Base-by-base conservation (phyloP, 2,113 vertebrate genomes). In the Coregonus clupeaformis region DNA sequence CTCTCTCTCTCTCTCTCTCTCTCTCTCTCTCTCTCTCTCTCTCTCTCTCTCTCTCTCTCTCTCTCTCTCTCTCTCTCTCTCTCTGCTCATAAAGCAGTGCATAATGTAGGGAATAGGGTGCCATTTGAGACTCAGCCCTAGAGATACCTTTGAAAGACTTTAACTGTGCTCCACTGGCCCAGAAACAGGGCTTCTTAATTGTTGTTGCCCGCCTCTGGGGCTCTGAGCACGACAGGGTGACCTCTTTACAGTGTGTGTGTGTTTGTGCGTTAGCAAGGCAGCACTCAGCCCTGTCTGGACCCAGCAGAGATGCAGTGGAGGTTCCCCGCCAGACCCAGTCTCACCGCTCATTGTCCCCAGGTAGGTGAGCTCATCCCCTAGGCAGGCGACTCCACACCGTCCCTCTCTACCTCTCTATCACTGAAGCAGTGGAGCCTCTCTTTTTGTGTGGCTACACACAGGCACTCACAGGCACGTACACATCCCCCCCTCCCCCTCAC, bases 141-240 rank as follows among this genome's bases (percentile, higher is more conserved):
- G 69, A 73, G 79, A 87, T 81, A 57, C 77, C 77, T 63, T 76
- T 82, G 76, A 73, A 67, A 80, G 67, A 79, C 74, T 78, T 77
- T 83, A 84, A 80, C 74, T 83, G 80, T 81, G 85, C 75, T 86
- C 84, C 81, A 86, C 71, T 89, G 82, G 89, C 85, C 88, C 88
- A 90, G 89, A 91, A 90, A 90, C 78, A 89, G 77, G 85, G 84
- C 84, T 88, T 87, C 88, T 81, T 87, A 91, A 91, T 92, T 92
- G 88, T 90, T 87, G 81, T 82, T 36, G 76, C 69, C 67, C 69
- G 83, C 84, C 87, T 87, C 79, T 79, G 68, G 88, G 85, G 83
- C 78, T 83, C 85, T 65, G 77, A 76, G 80, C 60, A 79, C 76
- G 82, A 77, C 79, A 73, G 79, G 84, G 67, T 82, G 85, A 87